These are phyloP conservation scores for Philotrypesis tridentata DNA, from an alignment of 1,140 invertebrate genomes.

Conservation along the genomic window DNA sequence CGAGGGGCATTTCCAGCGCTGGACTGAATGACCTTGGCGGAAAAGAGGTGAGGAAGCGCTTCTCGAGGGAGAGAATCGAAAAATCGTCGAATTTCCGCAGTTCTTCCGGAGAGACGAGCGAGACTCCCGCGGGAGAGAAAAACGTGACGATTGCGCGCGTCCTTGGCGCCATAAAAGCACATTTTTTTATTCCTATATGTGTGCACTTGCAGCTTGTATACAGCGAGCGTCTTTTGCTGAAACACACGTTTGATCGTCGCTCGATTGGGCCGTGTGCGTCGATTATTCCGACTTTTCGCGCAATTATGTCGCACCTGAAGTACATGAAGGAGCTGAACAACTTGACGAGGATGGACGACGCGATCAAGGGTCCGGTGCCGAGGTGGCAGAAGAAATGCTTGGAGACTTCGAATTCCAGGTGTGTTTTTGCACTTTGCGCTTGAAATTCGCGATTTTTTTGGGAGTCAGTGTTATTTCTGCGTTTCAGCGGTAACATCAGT, in stretches of 20 bases:
- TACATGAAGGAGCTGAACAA: constrained; percentile 86
- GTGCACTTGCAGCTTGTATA: too few species aligned
- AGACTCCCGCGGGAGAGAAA: too few species aligned
- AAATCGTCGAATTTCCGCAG: not conserved
- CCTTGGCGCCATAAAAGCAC: constrained; percentile 31
- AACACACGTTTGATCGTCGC: too few species aligned
- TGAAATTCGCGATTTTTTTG: not conserved
- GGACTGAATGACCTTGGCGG: not conserved
- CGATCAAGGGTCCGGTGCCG: constrained; percentile 84
- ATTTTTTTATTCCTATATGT: not conserved
- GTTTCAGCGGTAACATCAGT: constrained; percentile 62
- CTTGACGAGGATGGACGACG: constrained; percentile 83
- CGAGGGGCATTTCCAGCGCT: not conserved
- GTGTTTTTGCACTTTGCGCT: too few species aligned
- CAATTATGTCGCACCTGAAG: constrained; percentile 83
- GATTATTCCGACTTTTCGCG: too few species aligned
- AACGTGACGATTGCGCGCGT: constrained; percentile 30
- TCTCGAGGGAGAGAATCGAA: too few species aligned
- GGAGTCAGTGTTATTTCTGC: constrained; percentile 5
- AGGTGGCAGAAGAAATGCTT: constrained; percentile 84
- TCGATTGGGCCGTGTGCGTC: too few species aligned
- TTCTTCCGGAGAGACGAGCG: not conserved
- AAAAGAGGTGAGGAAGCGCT: not conserved
- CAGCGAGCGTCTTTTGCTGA: not conserved
- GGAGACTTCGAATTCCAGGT: constrained; percentile 61